phyloP scores from a whole-genome alignment of 2,113 vertebrate species.

The Naja naja region DNA sequence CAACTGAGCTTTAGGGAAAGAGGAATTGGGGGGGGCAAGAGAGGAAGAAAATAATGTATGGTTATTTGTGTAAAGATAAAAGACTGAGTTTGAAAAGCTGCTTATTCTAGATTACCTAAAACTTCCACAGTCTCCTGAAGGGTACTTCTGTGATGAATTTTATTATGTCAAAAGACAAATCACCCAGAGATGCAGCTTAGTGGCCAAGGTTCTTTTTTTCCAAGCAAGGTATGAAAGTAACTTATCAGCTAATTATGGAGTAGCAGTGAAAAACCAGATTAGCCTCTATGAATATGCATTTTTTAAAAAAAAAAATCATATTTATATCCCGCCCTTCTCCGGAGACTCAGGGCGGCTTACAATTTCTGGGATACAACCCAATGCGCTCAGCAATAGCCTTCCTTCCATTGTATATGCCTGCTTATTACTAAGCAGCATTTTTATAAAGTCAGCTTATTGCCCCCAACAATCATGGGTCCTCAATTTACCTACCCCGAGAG shows the following conservation, averaged over 20 bases:
- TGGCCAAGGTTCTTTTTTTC: neutral
- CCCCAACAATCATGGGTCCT: no score
- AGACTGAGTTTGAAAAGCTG: neutral
- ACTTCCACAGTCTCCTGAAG: neutral
- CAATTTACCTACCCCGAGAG: no score
- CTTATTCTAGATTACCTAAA: neutral
- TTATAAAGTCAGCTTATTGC: no score
- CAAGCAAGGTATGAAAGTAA: no score
- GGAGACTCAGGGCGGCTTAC: no score
- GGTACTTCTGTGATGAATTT: neutral
- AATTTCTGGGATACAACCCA: no score
- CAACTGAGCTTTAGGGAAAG: neutral
- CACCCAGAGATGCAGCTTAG: neutral
- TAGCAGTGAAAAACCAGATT: neutral
- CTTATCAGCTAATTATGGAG: neutral
- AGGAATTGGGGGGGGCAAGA: neutral
- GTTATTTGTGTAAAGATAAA: neutral
- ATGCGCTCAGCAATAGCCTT: no score
- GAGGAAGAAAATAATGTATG: neutral
- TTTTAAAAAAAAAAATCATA: no score
- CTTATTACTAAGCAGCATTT: no score
- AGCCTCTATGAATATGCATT: constrained; percentile 13
- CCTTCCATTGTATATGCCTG: no score
- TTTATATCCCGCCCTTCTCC: no score
- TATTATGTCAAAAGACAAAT: neutral